Base-by-base conservation (phyloP, 2,888 invertebrate genomes). In the Nephrocerus scutellatus region DNA sequence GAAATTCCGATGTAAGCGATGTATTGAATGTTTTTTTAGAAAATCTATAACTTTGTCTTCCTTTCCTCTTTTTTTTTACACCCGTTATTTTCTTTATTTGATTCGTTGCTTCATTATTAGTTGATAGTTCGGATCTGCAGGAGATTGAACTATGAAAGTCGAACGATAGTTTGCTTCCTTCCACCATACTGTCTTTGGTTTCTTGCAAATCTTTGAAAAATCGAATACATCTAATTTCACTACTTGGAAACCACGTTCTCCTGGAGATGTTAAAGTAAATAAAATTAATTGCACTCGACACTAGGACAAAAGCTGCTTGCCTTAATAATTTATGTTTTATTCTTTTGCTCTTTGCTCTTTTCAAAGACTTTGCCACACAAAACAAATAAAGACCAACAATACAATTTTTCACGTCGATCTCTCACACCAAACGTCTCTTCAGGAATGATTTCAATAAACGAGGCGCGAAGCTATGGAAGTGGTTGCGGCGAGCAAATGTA, bases 211-310 rank as follows among this genome's bases (percentile, higher is more conserved):
- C 39, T 32, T 41, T 6, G 36, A 33, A 31, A 38, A 35, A 35
- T 41, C 31, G 43, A 16, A 42, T 0, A 36, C 29, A 35, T 41
- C 42, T 12, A 43, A 21, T 12, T 47, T 44, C 25, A 44, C 35
- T 5, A 47, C 38, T 25, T 43, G 39, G 29, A 5, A 41, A n/a
- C 43, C 43, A 46, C 22, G 32, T 46, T 46, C 42, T 18, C 36
- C 40, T 10, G 46, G 46, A 35, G 43, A 40, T 29, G 36, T 43
- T 39, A 36, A 28, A 20, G 30, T 28, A 23, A 18, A 33, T 9
- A 8, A n/a, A n/a, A n/a, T n/a, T n/a, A n/a, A n/a, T n/a, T n/a
- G n/a, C n/a, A n/a, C n/a, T n/a, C n/a, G n/a, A n/a, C n/a, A n/a
- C n/a, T n/a, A n/a, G n/a, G n/a, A n/a, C n/a, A n/a, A n/a, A n/a